A percentile compares a stretch with the other conserved stretches of the same genome.
These are phyloP conservation scores for Chrysochloris asiatica DNA, from an alignment of 2,113 vertebrate genomes.

Conservation along the genomic window DNA sequence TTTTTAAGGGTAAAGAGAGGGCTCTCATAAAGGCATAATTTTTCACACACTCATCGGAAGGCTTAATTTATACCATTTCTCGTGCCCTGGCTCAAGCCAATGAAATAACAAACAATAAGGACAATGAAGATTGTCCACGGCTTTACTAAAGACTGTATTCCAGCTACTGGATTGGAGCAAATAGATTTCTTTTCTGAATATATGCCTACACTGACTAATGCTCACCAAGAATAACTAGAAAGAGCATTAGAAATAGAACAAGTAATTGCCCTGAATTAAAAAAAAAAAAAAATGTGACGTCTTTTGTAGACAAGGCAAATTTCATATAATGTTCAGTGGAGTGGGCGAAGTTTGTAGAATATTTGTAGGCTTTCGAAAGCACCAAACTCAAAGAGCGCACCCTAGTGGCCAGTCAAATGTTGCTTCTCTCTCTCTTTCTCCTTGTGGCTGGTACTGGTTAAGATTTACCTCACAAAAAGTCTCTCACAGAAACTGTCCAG, in stretches of 20 bases:
- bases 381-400: background rate
- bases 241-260: slow-evolving; percentile 72
- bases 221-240: slow-evolving; percentile 69
- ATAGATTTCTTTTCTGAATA: slow-evolving; percentile 45
- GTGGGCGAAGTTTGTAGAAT: background rate
- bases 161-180: background rate
- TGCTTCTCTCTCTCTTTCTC: too few species aligned
- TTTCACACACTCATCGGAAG: background rate
- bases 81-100: background rate
- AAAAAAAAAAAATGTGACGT: slow-evolving; percentile 1
- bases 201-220: slow-evolving; percentile 56
- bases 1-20: slow-evolving; percentile 22
- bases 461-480: background rate
- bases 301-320: slow-evolving; percentile 51
- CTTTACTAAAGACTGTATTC: slow-evolving; percentile 7
- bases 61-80: background rate
- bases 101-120: slow-evolving; percentile 29
- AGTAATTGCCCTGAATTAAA: slow-evolving; percentile 64
- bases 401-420: background rate
- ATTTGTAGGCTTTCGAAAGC: background rate
- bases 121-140: slow-evolving; percentile 2
- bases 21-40: background rate
- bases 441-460: fast-evolving
- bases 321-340: background rate
- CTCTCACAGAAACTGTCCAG: too few species aligned